Conservation (phyloP, 2,888 invertebrate species). For the Heliconius erato region DNA sequence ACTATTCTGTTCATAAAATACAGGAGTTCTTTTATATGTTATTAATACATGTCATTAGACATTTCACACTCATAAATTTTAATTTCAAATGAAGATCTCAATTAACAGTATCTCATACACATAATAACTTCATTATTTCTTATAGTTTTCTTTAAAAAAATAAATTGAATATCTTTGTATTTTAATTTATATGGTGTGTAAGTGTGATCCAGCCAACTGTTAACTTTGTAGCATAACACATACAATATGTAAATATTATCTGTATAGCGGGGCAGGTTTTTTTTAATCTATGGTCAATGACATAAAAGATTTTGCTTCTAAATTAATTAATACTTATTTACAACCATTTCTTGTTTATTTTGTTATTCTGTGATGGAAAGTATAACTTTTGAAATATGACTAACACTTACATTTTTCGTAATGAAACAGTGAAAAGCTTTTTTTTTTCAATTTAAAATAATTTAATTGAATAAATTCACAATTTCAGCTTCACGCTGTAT, state of each 20-base stretch:
- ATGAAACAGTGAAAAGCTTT: too few species aligned
- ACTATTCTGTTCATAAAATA: not conserved
- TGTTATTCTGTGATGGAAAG: too few species aligned
- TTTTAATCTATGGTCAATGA: too few species aligned
- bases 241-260: not conserved
- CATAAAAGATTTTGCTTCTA: too few species aligned
- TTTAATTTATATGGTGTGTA: not conserved
- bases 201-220: too few species aligned
- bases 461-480: too few species aligned
- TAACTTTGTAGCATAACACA: not conserved
- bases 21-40: not conserved
- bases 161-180: not conserved
- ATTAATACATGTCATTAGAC: not conserved
- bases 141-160: not conserved
- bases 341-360: too few species aligned
- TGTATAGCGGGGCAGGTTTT: not conserved
- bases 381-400: too few species aligned
- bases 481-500: too few species aligned
- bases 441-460: too few species aligned
- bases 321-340: too few species aligned
- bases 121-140: not conserved
- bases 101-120: not conserved
- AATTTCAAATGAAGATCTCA: not conserved
- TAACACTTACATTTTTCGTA: too few species aligned
- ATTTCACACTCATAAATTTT: not conserved